Percentiles rank a stretch among this genome's conserved stretches.
Evolutionary conservation across 2,888 invertebrate genomes (phyloP).

Genomic region (Strigamia transsilvanica): DNA sequence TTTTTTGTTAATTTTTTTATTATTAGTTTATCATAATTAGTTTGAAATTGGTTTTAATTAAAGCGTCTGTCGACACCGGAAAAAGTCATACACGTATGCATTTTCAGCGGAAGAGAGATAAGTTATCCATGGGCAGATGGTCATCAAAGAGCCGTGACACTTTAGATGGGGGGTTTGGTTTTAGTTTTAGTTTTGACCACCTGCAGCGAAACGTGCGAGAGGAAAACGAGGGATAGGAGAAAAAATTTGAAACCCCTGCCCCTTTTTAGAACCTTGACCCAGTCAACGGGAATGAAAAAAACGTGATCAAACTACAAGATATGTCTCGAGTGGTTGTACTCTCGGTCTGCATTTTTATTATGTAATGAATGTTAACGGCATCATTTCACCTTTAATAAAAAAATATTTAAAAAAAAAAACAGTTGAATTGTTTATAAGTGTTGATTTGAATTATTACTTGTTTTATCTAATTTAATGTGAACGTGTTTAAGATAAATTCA

Average conservation of each 20-base stretch:
- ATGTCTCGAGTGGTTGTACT: neutral
- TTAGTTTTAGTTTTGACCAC: constrained; percentile 21
- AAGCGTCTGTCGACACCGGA: constrained; percentile 28
- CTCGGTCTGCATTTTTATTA: neutral
- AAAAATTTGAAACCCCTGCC: constrained; percentile 10
- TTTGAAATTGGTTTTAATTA: constrained; percentile 20
- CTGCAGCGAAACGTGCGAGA: constrained; percentile 28
- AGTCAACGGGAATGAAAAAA: constrained; percentile 30
- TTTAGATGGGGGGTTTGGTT: constrained; percentile 20
- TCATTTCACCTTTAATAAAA: constrained; percentile 24
- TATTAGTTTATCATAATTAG: neutral
- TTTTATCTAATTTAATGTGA: constrained; percentile 31
- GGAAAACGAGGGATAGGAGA: constrained; percentile 37
- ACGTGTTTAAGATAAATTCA: constrained; percentile 32
- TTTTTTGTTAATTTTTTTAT: neutral
- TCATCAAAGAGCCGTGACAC: constrained; percentile 38
- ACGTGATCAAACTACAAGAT: constrained; percentile 24
- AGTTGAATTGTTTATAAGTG: constrained; percentile 23
- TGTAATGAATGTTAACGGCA: neutral
- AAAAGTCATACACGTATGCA: constrained; percentile 28
- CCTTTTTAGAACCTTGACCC: constrained; percentile 18
- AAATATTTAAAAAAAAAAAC: too few relatives aligned
- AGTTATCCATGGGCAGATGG: constrained; percentile 40
- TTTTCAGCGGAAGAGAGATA: constrained; percentile 43
- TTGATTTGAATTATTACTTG: constrained; percentile 39